Evolutionary conservation across 2,888 invertebrate species (phyloP).

Genomic region (Eristalis tenax): DNA sequence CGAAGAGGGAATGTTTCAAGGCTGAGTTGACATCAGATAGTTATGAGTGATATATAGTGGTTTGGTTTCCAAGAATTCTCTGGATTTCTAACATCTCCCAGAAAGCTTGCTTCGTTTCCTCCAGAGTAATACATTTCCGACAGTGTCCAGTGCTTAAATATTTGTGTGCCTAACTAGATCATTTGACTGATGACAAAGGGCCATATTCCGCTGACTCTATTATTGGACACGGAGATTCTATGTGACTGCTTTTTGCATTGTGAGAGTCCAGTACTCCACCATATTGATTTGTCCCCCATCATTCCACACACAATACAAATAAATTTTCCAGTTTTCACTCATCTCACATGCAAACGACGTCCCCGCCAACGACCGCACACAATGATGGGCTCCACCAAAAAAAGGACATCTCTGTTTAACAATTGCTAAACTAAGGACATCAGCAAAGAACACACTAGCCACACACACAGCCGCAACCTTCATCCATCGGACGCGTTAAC

Average conservation of each 20-base stretch:
- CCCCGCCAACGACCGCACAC: not conserved
- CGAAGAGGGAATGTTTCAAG: not conserved
- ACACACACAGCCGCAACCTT: not conserved
- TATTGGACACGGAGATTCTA: too few relatives aligned
- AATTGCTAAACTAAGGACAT: not conserved
- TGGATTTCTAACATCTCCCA: too few relatives aligned
- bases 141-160: too few relatives aligned
- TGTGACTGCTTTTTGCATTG: not conserved
- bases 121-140: too few relatives aligned
- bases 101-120: too few relatives aligned
- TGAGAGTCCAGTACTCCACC: not conserved
- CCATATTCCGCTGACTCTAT: too few relatives aligned
- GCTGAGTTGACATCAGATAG: not conserved
- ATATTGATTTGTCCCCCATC: not conserved
- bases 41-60: too few relatives aligned
- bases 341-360: too few relatives aligned
- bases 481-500: constrained; percentile 7
- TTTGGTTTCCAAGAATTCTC: too few relatives aligned
- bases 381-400: not conserved
- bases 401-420: constrained; percentile 9
- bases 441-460: not conserved
- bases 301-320: not conserved
- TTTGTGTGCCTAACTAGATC: too few relatives aligned
- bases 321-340: not conserved
- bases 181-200: too few relatives aligned